Evolutionary conservation across 2,888 invertebrate species (phyloP).

Genomic region (Abscondita cerata): DNA sequence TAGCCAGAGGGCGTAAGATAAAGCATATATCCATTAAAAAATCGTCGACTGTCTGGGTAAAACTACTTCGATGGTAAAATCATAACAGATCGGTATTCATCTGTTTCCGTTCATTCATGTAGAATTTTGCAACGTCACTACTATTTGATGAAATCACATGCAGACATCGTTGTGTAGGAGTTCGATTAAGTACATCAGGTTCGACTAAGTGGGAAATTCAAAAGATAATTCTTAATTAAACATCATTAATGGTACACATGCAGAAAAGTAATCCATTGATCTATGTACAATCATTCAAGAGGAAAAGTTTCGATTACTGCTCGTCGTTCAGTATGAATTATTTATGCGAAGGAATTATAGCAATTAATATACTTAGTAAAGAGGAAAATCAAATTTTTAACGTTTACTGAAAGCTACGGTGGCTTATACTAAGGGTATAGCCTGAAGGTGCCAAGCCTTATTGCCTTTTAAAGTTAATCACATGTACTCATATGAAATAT

Average conservation of each 20-base stretch:
- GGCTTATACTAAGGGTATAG: neutral
- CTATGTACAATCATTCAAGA: neutral
- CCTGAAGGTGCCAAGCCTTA: neutral
- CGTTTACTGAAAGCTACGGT: neutral
- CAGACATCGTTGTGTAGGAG: constrained; percentile 13
- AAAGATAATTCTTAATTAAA: constrained; percentile 9
- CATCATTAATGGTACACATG: neutral
- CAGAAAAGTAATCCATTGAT: constrained; percentile 2
- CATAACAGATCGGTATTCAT: constrained; percentile 17
- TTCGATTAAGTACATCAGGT: constrained; percentile 6
- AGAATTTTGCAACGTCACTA: constrained; percentile 13
- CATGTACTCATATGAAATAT: constrained; percentile 6
- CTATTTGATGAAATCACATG: constrained; percentile 11
- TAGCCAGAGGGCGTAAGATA: constrained; percentile 10
- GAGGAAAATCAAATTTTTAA: constrained; percentile 4
- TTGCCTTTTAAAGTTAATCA: constrained; percentile 9
- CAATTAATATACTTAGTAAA: constrained; percentile 6
- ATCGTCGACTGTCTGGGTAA: constrained; percentile 5
- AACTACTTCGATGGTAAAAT: constrained; percentile 3
- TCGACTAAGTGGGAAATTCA: constrained; percentile 12
- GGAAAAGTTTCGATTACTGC: neutral
- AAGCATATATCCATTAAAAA: constrained; percentile 1
- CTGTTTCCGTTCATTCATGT: constrained; percentile 20
- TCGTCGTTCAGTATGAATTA: neutral
- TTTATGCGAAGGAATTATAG: neutral